Evolutionary conservation across 30 jellyfish, hydroid and myxozoan genomes (phyloP), one percentile per base, ranked within the genome.

Genomic region (Pseudorhiza aurosa): DNA sequence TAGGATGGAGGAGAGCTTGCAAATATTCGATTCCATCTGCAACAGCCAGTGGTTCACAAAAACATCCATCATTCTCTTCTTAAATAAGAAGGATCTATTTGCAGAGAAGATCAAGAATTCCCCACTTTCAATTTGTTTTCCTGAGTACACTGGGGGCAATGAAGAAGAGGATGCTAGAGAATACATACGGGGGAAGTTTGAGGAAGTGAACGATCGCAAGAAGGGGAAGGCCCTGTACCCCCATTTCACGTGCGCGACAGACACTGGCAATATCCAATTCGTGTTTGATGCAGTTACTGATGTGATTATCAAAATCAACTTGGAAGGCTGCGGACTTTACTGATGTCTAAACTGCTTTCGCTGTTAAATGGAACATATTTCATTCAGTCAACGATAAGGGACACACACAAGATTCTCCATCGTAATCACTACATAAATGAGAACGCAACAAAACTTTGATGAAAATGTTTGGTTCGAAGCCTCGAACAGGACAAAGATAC

Each of bases 251-350:
- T 81, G 93, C 37, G 93, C 93, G 2, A 81, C 93, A 14, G 83
- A 81, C 71, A 81, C 93, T 28, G 60, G 67, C 15, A 68, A 68
- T 27, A 81, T 81, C 21, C 85, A 81, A 45, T 29, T 56, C 32
- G 88, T 75, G 24, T 53, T 60, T 19, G 69, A 59, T 46, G 40
- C 62, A 25, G 88, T 55, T 14, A 37, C 67, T 15, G 77, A 75
- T 31, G 62, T 53, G 46, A 60, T 75, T 39, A 85, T 92, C 83
- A 85, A 86, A 82, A 81, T 79, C 84, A 92, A 92, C 64, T 44
- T 92, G 82, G 76, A 87, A 82, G 92, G 74, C 79, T 75, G 91
- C 27, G 98, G 98, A 19, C 83, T 92, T 60, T 85, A 75, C 58
- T 90, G 67, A 68, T 53, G 33, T 27, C 18, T 47, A 47, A 47